Conservation (phyloP, 2,113 vertebrate genomes). For the Microcebus tavaratra region DNA sequence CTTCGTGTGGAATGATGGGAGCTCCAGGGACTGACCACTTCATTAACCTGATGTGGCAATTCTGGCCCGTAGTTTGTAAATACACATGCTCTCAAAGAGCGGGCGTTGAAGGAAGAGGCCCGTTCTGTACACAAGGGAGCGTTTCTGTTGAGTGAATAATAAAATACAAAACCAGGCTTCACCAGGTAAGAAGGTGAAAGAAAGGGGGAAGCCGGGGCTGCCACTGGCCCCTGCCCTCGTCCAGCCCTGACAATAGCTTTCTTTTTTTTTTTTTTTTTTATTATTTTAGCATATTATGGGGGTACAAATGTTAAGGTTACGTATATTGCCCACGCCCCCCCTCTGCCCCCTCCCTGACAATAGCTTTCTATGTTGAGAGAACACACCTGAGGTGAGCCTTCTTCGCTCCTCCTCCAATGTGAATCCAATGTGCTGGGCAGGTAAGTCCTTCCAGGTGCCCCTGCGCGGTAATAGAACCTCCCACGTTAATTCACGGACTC, state of each 20-base stretch:
- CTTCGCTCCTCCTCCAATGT: background rate
- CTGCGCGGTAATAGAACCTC: background rate
- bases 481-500: background rate
- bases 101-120: background rate
- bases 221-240: background rate
- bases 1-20: background rate
- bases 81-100: background rate
- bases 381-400: background rate
- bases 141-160: background rate
- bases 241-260: background rate
- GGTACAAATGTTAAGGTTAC: too few relatives aligned
- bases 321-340: too few relatives aligned
- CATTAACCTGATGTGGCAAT: background rate
- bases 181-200: background rate
- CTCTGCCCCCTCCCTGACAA: background rate
- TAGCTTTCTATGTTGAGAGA: slow-evolving; percentile 47
- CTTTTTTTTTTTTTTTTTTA: too few relatives aligned
- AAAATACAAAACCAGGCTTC: slow-evolving; percentile 32
- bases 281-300: too few relatives aligned
- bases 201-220: background rate
- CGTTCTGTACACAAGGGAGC: background rate
- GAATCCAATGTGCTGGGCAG: background rate
- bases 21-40: background rate
- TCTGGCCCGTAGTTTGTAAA: background rate
- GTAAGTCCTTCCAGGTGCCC: slow-evolving; percentile 55